Evolutionary conservation across 2,797 vertebrate genomes (phyloP).

Genomic region (Malacoctenus gilli): DNA sequence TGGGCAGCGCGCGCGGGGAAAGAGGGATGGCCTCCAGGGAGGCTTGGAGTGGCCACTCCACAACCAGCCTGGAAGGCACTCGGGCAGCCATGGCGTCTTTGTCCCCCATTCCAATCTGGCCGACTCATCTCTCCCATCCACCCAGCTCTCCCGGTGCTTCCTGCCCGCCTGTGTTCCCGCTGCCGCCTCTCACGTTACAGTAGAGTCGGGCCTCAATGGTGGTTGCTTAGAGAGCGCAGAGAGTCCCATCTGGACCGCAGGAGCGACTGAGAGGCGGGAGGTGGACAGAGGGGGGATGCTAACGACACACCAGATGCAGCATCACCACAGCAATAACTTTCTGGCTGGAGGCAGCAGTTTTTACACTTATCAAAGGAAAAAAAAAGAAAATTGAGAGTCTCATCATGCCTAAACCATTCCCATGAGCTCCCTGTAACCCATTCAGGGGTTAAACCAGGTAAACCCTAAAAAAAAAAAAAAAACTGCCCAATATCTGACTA

Average conservation of each 20-base stretch:
- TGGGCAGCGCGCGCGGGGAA: constrained; percentile 23
- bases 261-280: constrained; percentile 29
- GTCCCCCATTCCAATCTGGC: constrained; percentile 70
- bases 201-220: constrained; percentile 61
- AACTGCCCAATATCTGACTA: too few relatives aligned
- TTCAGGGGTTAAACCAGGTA: too few relatives aligned
- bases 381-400: too few relatives aligned
- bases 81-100: constrained; percentile 61
- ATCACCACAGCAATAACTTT: too few relatives aligned
- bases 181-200: constrained; percentile 63
- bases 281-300: constrained; percentile 35
- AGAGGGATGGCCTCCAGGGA: constrained; percentile 48
- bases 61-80: constrained; percentile 61
- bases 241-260: constrained; percentile 62
- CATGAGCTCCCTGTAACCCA: too few relatives aligned
- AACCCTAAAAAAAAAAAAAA: too few relatives aligned
- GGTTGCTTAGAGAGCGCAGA: constrained; percentile 63
- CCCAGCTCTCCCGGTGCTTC: constrained; percentile 48
- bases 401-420: too few relatives aligned
- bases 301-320: constrained; percentile 32
- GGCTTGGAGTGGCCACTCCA: constrained; percentile 67
- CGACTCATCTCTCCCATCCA: constrained; percentile 56
- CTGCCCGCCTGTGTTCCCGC: constrained; percentile 45
- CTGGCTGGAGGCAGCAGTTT: too few relatives aligned
- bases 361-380: too few relatives aligned